Base-by-base conservation (phyloP, 35 echinoderm and acorn worm genomes). In the Eucidaris tribuloides region DNA sequence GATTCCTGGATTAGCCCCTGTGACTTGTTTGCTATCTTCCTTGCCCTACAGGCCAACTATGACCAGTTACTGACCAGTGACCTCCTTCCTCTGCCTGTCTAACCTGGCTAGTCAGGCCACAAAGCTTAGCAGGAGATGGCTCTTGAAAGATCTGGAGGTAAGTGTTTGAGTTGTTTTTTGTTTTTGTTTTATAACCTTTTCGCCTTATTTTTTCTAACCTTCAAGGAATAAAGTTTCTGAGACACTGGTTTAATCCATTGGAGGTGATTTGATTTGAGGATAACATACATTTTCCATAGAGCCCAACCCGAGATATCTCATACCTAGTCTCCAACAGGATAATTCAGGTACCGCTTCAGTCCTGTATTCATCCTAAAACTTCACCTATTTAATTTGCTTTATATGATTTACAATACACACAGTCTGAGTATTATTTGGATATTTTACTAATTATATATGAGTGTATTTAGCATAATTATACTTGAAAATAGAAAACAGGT, bases 91-190 rank as follows among this genome's bases (percentile, higher is more conserved):
- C 56, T 93, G 39, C 80, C 93, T 19, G 92, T 92, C 30, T 71
- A 63, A 79, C 70, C 63, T 93, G 25, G 96, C 96, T 15, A 85
- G 82, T 80, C 83, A 92, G 24, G 79, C 86, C 28, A 93, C 96
- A 34, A 83, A 81, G 54, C 91, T 99, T 24, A 99, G 84, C 76
- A 61, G 89, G 42, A 91, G 92, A 41, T 99, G 96, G 96, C 80
- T 99, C 31, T 70, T 99, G 36, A 90, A 89, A 76, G 96, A 99
- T 77, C 64, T 99, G 62, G 96, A 99, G 96, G 96, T 99, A 84
- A 46, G 60, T 3, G 18, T 13, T 9, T n/a, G n/a, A 54, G 49
- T 54, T 54, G 49, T 54, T 13, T 54, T 13, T n/a, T 13, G n/a
- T 54, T 54, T 13, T 13, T 9, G 49, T 54, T n/a, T 54, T 13